A percentile compares a stretch with the other conserved stretches of the same genome.
Conservation (phyloP, 2,113 vertebrate species). For the Conger conger region DNA sequence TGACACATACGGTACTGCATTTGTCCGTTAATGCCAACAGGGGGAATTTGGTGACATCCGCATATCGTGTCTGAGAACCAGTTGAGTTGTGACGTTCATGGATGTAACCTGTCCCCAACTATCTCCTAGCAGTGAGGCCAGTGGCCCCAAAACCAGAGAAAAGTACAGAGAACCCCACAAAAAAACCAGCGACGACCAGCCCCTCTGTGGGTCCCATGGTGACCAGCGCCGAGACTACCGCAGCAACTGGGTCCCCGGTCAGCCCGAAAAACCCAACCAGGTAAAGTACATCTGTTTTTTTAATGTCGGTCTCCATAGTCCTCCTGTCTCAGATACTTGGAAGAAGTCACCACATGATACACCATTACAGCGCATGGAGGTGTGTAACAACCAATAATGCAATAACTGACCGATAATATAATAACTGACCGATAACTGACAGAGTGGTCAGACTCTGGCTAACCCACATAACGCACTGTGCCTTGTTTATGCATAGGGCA, state of each 20-base stretch:
- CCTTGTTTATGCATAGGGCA: no score
- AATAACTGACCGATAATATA: no score
- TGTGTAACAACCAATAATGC: no score
- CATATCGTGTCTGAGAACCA: no score
- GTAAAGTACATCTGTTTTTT: not conserved
- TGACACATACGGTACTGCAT: no score
- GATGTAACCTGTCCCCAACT: not conserved
- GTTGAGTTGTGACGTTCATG: not conserved
- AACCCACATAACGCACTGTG: no score
- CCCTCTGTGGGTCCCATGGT: not conserved
- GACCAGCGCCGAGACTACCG: not conserved
- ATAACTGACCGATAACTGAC: no score
- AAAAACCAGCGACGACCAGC: not conserved
- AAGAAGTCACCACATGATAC: not conserved
- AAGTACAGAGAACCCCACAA: not conserved
- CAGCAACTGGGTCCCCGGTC: not conserved
- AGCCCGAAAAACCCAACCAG: not conserved
- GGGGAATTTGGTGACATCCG: no score
- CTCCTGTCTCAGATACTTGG: not conserved
- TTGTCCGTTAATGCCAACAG: no score
- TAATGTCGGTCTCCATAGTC: not conserved
- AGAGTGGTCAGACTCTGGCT: no score
- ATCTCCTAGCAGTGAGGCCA: not conserved
- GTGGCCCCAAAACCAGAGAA: not conserved
- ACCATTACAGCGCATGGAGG: no score